A percentile compares a stretch with the other conserved stretches of the same genome.
Conservation (phyloP, 2,797 vertebrate species). For the Calcarius lapponicus region DNA sequence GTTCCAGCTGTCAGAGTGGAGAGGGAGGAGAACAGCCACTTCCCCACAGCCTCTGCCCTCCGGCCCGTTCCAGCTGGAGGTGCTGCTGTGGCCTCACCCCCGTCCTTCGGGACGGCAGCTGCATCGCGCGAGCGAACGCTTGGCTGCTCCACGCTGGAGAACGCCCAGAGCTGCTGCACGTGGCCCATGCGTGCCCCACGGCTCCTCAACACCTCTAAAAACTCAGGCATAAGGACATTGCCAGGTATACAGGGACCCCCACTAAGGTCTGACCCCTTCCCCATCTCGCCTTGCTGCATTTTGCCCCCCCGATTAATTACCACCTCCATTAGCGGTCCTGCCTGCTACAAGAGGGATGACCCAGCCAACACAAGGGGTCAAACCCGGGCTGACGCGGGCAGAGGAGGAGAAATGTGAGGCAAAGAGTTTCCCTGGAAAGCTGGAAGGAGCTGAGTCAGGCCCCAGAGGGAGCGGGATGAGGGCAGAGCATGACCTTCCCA, state of each 20-base stretch:
- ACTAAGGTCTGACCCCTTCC: too few species aligned
- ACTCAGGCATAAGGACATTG: rapidly evolving
- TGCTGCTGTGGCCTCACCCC: background rate
- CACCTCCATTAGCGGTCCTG: rapidly evolving
- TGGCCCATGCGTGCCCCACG: rapidly evolving
- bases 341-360: background rate
- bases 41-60: background rate
- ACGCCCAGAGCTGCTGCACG: background rate
- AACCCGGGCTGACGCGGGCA: rapidly evolving
- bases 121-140: background rate
- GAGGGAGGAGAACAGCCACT: background rate
- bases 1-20: constrained; percentile 18
- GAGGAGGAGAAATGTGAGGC: background rate
- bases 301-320: background rate
- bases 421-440: background rate
- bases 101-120: background rate
- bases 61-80: background rate
- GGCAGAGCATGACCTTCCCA: background rate
- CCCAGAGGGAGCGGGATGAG: background rate
- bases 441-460: constrained; percentile 29
- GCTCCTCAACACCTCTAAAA: background rate
- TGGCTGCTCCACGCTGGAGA: background rate
- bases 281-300: background rate
- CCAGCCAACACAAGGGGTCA: background rate
- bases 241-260: rapidly evolving